Evolutionary conservation across 2,888 invertebrate species (phyloP), one percentile per base, ranked within the genome.

Genomic region (Conistra vaccinii): DNA sequence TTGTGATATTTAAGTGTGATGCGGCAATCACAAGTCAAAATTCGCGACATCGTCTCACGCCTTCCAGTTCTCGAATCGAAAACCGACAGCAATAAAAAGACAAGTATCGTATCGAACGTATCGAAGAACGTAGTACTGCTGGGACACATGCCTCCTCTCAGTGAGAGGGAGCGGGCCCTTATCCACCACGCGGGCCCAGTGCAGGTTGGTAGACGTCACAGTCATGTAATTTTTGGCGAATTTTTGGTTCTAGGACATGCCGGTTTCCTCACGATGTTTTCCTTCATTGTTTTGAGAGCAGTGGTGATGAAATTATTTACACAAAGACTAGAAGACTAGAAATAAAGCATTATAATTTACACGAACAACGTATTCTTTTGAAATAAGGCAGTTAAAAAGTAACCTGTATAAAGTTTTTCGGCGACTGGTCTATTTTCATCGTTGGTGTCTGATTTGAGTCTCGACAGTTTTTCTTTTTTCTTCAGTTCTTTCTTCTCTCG

Each of bases 401-500:
- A 91, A 98, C 98, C 98, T 92, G 98, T 98, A 90, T 99, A 99
- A 77, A 99, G 97, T 96, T 99, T 99, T 92, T 99, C 99, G 2
- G 99, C 99, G 26, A 99, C 98, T 68, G 98, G 97, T 91, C 98
- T 97, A 90, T 98, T 98, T 92, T 98, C 98, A 76, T 97, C 97
- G 73, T 96, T 96, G 1, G 96, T 95, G 89, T 97, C 97, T 66
- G 98, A 98, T 94, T 98, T 98, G 88, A 98, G 95, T 91, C 98
- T 97, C 63, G 98, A 98, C 82, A 98, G 93, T 95, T 99, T 98
- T 91, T 99, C 98, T 92, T 98, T 98, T 94, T 99, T 99, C 95
- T 99, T 99, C 92, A 99, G 97, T 93, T 99, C 99, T 93, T 99
- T 99, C 95, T 99, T 99, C 94, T 99, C 99, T 67, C 99, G 97